Base-by-base conservation (phyloP, 2,113 vertebrate species). In the Suncus etruscus region DNA sequence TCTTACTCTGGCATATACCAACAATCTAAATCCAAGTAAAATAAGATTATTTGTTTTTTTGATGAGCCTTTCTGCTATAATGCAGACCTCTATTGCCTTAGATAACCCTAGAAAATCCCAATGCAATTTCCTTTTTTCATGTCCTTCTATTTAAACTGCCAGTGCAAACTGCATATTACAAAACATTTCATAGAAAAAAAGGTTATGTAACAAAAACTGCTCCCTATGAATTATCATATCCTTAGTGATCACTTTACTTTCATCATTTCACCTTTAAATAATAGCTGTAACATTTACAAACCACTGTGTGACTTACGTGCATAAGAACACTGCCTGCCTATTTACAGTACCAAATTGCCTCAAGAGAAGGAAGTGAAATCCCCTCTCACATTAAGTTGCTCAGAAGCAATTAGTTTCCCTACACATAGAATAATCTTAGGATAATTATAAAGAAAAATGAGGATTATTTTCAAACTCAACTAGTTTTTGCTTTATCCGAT, bases 211-310 rank as follows among this genome's bases (percentile, higher is more conserved):
- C 39, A 83, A 80, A 87, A 73, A 72, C n/a, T 47, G 54, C 89
- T 86, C 12, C 45, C 80, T 65, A 83, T 72, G 61, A 94, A 78
- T 93, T 94, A 84, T 70, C 87, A 90, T 95, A 91, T 78, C 80
- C 83, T 95, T 66, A 61, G n/a, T 65, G 58, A 50, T 86, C 83
- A 72, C 86, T 94, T 93, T 48, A n/a, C 20, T 74, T 89, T 86
- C 77, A 91, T 93, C 83, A 83, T 70, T 86, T 97, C 69, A 94
- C 88, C 88, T 96, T 95, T 95, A 94, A 96, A 87, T 81, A 91
- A 91, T 90, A 77, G 93, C 92, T 89, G 31, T 90, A 94, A 94
- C 95, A 96, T 97, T 96, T 96, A 97, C 92, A 88, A 86, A 84
- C 76, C 48, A 32, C 80, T 29, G 25, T 88, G 78, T 90, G 76